These are phyloP conservation scores for Aldrovandia affinis DNA, from an alignment of 2,797 vertebrate species.

Conservation along the genomic window DNA sequence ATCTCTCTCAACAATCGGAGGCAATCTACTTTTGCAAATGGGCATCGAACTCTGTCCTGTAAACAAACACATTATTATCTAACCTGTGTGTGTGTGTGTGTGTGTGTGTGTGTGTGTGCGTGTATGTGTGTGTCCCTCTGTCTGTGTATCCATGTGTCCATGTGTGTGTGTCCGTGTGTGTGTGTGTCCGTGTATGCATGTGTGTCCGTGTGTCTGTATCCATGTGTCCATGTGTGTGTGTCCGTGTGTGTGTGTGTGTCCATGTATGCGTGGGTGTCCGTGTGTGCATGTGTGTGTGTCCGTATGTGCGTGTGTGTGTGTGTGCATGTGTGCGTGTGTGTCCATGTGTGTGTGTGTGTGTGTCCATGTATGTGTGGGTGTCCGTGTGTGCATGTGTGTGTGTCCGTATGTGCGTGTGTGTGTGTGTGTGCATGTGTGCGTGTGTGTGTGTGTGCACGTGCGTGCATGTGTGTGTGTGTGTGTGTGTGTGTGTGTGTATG, in stretches of 20 bases:
- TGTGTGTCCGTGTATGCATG: not conserved
- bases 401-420: not conserved
- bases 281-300: no score
- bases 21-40: not conserved
- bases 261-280: not conserved
- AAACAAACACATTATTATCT: not conserved
- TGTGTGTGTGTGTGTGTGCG: not conserved
- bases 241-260: not conserved
- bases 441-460: constrained; percentile 18
- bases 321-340: constrained; percentile 2
- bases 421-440: not conserved
- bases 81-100: not conserved
- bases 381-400: not conserved
- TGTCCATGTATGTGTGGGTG: no score
- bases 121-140: no score
- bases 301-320: not conserved
- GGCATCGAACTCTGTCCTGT: not conserved
- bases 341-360: not conserved
- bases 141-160: not conserved
- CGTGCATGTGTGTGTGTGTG: not conserved
- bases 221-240: not conserved
- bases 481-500: not conserved
- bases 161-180: constrained; percentile 24
- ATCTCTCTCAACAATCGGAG: constrained; percentile 28
- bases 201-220: no score